A percentile compares a stretch with the other conserved stretches of the same genome.
Conservation (phyloP, 2,797 vertebrate species). For the Sebastes miniatus region DNA sequence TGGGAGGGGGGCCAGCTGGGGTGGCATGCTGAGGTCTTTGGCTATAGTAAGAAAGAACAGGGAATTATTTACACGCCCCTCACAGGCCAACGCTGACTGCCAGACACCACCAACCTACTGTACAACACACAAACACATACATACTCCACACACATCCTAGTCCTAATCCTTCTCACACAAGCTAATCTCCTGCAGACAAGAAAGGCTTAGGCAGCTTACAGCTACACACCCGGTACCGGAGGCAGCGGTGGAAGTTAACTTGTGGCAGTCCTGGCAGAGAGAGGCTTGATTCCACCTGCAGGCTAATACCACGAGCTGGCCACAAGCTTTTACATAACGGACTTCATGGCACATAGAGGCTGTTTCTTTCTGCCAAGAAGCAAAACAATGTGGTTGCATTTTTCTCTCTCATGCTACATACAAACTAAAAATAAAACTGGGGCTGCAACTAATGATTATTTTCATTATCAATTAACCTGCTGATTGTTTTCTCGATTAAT, state of each 20-base stretch:
- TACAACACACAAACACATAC: slow-evolving; percentile 21
- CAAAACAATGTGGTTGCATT: slow-evolving; percentile 10
- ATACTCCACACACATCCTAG: slow-evolving; percentile 34
- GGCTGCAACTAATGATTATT: neutral
- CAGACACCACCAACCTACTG: slow-evolving; percentile 55
- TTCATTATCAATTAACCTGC: neutral
- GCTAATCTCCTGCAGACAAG: slow-evolving; percentile 80
- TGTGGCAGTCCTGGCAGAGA: slow-evolving; percentile 57
- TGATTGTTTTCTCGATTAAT: neutral
- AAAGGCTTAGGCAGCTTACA: slow-evolving; percentile 75
- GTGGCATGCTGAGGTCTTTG: slow-evolving; percentile 45
- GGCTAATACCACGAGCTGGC: slow-evolving; percentile 28
- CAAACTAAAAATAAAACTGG: neutral
- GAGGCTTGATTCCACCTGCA: slow-evolving; percentile 41
- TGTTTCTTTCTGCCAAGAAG: neutral
- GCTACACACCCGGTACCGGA: slow-evolving; percentile 65
- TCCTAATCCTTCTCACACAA: slow-evolving; percentile 78
- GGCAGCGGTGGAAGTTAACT: slow-evolving; percentile 69
- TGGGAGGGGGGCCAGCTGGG: slow-evolving; percentile 37
- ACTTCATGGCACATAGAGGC: neutral
- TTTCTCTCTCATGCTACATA: neutral
- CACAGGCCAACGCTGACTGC: slow-evolving; percentile 40
- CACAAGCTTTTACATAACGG: slow-evolving; percentile 35
- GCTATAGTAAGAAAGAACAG: slow-evolving; percentile 54
- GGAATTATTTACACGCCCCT: slow-evolving; percentile 62